Evolutionary conservation across 2,888 invertebrate species (phyloP), one percentile per base, ranked within the genome.

Genomic region (Callosobruchus maculatus): DNA sequence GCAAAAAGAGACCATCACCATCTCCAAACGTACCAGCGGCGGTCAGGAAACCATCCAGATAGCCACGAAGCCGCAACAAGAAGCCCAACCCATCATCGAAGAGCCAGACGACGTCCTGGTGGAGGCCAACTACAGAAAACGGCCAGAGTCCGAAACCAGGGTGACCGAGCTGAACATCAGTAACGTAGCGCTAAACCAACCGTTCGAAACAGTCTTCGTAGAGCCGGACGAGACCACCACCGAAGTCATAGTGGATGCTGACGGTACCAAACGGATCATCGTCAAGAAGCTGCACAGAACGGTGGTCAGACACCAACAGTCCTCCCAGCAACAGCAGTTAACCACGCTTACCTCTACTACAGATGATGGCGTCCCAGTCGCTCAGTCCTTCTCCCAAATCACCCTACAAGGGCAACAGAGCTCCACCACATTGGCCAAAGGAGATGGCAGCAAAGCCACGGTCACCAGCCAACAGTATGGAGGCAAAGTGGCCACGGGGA

Each of bases 201-300:
- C 94, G 0, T 95, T 95, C 82, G 95, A 95, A 86, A 95, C 95
- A 0, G 90, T 94, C 3, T 91, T 95, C 84, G 91, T 93, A 0
- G 94, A 95, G 84, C 95, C 95, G 0, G 94, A 94, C 84, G 93
- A 94, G 84, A 93, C 94, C 0, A 94, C 93, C 0, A 95, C 95
- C 0, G 93, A 94, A 87, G 93, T 95, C 2, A 90, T 93, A n/a
- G 91, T 92, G 0, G 94, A 94, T 81, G 91, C 94, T 21, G 95
- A 95, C 84, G 95, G 95, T 3, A 93, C 93, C 0, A 94, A 93
- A 82, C 89, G 94, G 79, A 94, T 95, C 71, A 93, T 95, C 74
- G 92, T 95, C 0, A 92, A 90, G 78, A 95, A 94, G 86, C 84
- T 94, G 4, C 90, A 93, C 73, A 90, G 91, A 81, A 94, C 93